These are phyloP conservation scores for Vulpes lagopus DNA, from an alignment of 2,113 vertebrate genomes.

Conservation along the genomic window DNA sequence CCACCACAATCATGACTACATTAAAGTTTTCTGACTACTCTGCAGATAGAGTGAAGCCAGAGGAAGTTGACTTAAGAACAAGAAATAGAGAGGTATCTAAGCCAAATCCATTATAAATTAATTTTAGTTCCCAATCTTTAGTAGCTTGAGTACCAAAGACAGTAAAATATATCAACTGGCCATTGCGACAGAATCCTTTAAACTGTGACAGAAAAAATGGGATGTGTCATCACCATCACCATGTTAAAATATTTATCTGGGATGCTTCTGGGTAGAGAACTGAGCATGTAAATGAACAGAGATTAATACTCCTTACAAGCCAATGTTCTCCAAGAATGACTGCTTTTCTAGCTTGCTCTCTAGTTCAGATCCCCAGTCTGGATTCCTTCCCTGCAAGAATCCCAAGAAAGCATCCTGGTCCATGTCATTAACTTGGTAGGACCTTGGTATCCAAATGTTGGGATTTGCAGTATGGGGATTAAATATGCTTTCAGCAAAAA, in stretches of 20 bases:
- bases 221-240: not conserved
- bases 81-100: slow-evolving; percentile 1
- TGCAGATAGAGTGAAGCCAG: not conserved
- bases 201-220: not conserved
- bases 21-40: not conserved
- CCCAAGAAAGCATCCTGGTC: not conserved
- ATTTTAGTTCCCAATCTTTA: slow-evolving; percentile 31
- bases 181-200: not conserved
- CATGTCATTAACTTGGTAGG: not conserved
- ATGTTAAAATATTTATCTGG: not conserved
- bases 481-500: not conserved
- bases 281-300: not conserved
- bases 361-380: not conserved
- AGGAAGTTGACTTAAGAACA: not conserved
- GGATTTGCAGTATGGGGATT: not conserved
- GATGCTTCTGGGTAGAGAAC: not conserved
- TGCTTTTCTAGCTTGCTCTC: not conserved
- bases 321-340: not conserved
- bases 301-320: not conserved
- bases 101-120: slow-evolving; percentile 17
- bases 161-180: not conserved
- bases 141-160: not conserved
- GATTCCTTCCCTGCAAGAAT: not conserved
- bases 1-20: not conserved
- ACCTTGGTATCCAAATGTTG: not conserved